Base-by-base conservation (phyloP, 2,113 vertebrate species). In the Macrotus californicus region DNA sequence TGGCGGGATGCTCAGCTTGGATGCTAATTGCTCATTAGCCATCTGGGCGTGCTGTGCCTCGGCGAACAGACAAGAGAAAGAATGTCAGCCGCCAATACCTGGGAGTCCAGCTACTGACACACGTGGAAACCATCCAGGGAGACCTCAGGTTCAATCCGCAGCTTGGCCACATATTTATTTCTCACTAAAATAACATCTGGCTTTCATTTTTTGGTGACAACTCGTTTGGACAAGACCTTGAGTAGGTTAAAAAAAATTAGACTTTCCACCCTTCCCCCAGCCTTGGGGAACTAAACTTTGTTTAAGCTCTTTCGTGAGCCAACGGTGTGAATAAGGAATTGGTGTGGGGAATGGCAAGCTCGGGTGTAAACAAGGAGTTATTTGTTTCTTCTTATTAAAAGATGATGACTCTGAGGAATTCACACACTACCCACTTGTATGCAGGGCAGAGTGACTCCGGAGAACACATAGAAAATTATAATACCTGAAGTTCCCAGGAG, bases 161-260 rank as follows among this genome's bases (percentile, higher is more conserved):
- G 18, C 69, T 96, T 92, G 87, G 67, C 94, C 69, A 97, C 97
- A 97, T 93, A 94, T 94, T 97, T 95, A 92, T 95, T 97, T 96
- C 96, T 96, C 89, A 61, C 92, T 97, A 97, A 96, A 89, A 95
- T 91, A 97, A 97, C 97, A 98, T 97, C 97, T 98, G 98, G 85
- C 82, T 97, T 97, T 98, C 95, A 93, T 98, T 97, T 97, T 77
- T 94, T 75, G 91, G 95, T 97, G 96, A 97, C 97, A 97, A 96
- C 93, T 96, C 89, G 41, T 97, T 97, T 96, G 89, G 91, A 97
- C 80, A 96, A 97, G 97, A 93, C 96, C 93, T 95, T 56, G 87
- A 61, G 94, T 96, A 97, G 85, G 92, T 94, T 96, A 41, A 80
- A 86, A 84, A 94, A 89, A 87, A 39, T 87, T 54, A 88, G 81